phyloP scores from a whole-genome alignment of 2,888 invertebrate species.

The Helleia helle region DNA sequence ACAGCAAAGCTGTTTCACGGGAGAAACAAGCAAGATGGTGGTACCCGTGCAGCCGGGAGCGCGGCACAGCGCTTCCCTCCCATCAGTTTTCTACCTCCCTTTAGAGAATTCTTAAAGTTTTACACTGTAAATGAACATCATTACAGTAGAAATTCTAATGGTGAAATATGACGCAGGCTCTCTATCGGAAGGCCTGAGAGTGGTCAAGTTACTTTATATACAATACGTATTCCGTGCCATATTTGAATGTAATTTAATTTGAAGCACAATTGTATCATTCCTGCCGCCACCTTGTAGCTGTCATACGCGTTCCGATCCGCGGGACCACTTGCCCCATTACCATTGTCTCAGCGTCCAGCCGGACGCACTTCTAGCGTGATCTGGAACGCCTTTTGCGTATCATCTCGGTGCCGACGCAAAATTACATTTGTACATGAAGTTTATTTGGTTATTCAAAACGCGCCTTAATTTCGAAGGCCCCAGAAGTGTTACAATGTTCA shows the following conservation, averaged over 20 bases:
- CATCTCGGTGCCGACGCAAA: not conserved
- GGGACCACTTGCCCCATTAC: constrained; percentile 52
- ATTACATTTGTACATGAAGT: not conserved
- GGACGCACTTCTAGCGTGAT: constrained; percentile 50
- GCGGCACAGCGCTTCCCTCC: too few species aligned
- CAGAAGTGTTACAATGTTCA: not conserved
- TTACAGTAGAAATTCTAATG: too few species aligned
- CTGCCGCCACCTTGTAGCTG: constrained; percentile 40
- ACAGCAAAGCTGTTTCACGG: too few species aligned
- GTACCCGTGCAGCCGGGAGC: too few species aligned
- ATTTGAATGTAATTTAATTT: not conserved
- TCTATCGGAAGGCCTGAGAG: not conserved
- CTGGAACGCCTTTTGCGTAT: constrained; percentile 49
- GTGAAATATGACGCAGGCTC: too few species aligned
- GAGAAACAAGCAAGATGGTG: too few species aligned
- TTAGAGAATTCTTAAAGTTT: too few species aligned
- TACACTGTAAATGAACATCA: too few species aligned
- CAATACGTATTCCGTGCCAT: not conserved
- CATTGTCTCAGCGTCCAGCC: constrained; percentile 44
- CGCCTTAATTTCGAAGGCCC: not conserved
- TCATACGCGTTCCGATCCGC: constrained; percentile 49
- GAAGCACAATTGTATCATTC: constrained; percentile 19
- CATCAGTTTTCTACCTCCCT: too few species aligned
- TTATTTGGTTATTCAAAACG: not conserved
- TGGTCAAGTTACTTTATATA: not conserved